A percentile compares a stretch with the other conserved stretches of the same genome.
These are phyloP conservation scores for Oryzias javanicus DNA, from an alignment of 2,113 vertebrate species.

Conservation along the genomic window DNA sequence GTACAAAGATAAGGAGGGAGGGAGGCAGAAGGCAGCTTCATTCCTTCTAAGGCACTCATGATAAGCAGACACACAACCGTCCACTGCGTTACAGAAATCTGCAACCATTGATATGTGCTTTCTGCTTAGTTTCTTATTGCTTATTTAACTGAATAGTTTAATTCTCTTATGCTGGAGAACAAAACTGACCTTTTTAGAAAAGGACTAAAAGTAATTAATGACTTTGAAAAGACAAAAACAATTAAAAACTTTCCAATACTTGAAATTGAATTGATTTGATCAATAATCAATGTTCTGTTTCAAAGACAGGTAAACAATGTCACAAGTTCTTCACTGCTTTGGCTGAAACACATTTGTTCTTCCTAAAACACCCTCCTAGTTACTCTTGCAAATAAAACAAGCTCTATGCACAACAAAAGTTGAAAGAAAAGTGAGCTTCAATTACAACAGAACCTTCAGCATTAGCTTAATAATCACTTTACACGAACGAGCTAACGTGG, in stretches of 20 bases:
- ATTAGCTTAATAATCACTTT: too few relatives aligned
- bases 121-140: too few relatives aligned
- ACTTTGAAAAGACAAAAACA: background rate
- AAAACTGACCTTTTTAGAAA: background rate
- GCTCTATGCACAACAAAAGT: too few relatives aligned
- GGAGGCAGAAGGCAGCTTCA: slow-evolving; percentile 29
- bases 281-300: background rate
- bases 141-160: too few relatives aligned
- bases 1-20: slow-evolving; percentile 36
- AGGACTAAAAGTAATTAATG: too few relatives aligned
- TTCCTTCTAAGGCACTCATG: slow-evolving; percentile 37
- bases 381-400: too few relatives aligned
- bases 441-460: too few relatives aligned
- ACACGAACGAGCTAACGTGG: too few relatives aligned
- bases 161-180: too few relatives aligned
- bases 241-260: background rate
- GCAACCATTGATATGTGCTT: too few relatives aligned
- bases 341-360: slow-evolving; percentile 41
- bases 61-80: slow-evolving; percentile 13
- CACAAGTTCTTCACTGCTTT: slow-evolving; percentile 26
- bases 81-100: too few relatives aligned
- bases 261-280: background rate
- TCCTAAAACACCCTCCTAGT: background rate
- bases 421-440: too few relatives aligned
- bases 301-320: slow-evolving; percentile 3